Percentiles rank a stretch among this genome's conserved stretches.
Evolutionary conservation across 2,113 vertebrate species (phyloP).

Genomic region (Erythrocercus mccallii): DNA sequence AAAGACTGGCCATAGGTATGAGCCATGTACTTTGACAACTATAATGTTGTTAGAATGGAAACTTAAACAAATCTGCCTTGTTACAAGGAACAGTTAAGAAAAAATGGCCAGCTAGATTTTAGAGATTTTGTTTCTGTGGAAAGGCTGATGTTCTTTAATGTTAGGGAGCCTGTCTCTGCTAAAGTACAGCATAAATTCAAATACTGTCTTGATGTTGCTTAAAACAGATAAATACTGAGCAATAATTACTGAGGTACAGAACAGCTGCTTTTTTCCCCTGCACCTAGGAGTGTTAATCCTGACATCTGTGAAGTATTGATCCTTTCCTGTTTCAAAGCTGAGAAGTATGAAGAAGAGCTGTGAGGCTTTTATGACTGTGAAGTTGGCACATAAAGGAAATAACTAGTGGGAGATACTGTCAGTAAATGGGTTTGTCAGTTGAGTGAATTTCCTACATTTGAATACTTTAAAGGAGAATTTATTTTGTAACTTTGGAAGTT

Average conservation of each 20-base stretch:
- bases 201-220: conserved; percentile 26
- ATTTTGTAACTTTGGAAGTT: background rate
- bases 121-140: conserved; percentile 24
- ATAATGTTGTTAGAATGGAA: conserved; percentile 17
- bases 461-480: background rate
- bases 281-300: background rate
- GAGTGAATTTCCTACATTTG: background rate
- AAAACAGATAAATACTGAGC: conserved; percentile 7
- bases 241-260: conserved; percentile 38
- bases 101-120: background rate
- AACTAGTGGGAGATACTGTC: background rate
- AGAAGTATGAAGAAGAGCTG: background rate
- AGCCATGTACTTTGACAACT: background rate
- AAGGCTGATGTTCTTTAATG: conserved; percentile 3
- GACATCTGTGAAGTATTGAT: background rate
- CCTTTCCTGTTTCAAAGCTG: background rate
- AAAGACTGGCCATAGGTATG: background rate
- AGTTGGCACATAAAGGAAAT: background rate
- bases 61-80: background rate
- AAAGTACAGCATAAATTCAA: conserved; percentile 9
- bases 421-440: background rate
- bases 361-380: background rate
- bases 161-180: background rate
- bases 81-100: background rate
- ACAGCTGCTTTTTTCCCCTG: background rate